Percentiles rank a stretch among this genome's conserved stretches.
These are phyloP conservation scores for Poeciliopsis gracilis DNA, from an alignment of 2,797 vertebrate species.

Conservation along the genomic window DNA sequence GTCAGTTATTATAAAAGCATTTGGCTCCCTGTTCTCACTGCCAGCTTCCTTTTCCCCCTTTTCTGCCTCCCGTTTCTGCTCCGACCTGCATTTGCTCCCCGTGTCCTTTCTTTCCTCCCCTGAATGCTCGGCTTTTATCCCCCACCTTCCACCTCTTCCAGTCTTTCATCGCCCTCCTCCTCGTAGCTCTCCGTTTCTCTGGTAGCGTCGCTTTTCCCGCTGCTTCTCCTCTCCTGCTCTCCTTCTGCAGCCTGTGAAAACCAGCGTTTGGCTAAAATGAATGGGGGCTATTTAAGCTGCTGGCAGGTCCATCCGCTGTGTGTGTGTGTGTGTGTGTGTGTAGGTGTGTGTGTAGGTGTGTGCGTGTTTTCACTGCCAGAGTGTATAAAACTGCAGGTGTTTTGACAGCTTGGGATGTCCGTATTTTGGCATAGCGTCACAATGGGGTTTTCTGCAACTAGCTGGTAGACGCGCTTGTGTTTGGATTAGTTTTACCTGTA, in stretches of 20 bases:
- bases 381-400: slow-evolving; percentile 36
- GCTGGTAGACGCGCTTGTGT: slow-evolving; percentile 6
- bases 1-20: slow-evolving; percentile 41
- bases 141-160: slow-evolving; percentile 27
- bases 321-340: slow-evolving; percentile 15
- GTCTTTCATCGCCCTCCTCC: slow-evolving; percentile 35
- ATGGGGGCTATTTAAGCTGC: slow-evolving; percentile 73
- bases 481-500: slow-evolving; percentile 8
- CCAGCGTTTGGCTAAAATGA: slow-evolving; percentile 66
- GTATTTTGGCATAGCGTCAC: slow-evolving; percentile 34
- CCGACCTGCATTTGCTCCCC: slow-evolving; percentile 19
- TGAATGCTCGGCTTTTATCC: neutral
- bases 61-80: neutral
- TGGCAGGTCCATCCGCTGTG: slow-evolving; percentile 63
- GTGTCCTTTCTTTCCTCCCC: neutral
- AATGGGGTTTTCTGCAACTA: slow-evolving; percentile 16
- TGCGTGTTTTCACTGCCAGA: slow-evolving; percentile 9
- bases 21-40: slow-evolving; percentile 16
- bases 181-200: slow-evolving; percentile 27
- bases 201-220: slow-evolving; percentile 15
- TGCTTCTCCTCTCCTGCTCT: slow-evolving; percentile 21
- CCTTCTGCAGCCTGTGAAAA: slow-evolving; percentile 51
- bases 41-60: neutral
- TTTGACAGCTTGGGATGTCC: slow-evolving; percentile 50
- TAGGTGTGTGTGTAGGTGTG: slow-evolving; percentile 1